These are phyloP conservation scores for Nannoperca australis DNA, from an alignment of 2,797 vertebrate genomes.

Conservation along the genomic window DNA sequence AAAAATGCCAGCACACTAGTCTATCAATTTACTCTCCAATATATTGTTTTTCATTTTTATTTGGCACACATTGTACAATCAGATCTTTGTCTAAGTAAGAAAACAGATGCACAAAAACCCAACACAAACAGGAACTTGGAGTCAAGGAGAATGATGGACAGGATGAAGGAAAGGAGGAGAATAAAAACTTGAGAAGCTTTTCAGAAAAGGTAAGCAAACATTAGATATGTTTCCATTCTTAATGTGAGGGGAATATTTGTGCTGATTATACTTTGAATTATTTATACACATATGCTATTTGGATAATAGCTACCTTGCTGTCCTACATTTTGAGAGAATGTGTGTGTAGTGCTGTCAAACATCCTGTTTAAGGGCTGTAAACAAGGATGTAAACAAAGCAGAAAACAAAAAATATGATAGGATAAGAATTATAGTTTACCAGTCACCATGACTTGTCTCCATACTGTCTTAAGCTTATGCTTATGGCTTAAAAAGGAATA, in stretches of 20 bases:
- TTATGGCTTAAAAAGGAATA: slow-evolving; percentile 8
- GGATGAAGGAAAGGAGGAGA: slow-evolving; percentile 5
- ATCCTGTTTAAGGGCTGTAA: slow-evolving; percentile 25
- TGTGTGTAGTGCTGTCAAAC: slow-evolving; percentile 36
- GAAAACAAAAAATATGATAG: slow-evolving; percentile 10
- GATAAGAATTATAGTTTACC: not conserved
- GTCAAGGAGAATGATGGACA: slow-evolving; percentile 33
- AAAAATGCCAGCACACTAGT: not conserved
- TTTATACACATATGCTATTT: slow-evolving; percentile 35
- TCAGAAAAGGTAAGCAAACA: slow-evolving; percentile 41
- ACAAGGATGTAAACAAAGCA: slow-evolving; percentile 25
- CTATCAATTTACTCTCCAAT: slow-evolving; percentile 22
- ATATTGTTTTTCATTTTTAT: slow-evolving; percentile 38
- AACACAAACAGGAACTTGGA: slow-evolving; percentile 8
- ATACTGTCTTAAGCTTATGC: not conserved
- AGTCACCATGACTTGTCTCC: not conserved
- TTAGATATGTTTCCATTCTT: slow-evolving; percentile 27
- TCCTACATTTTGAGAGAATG: slow-evolving; percentile 38
- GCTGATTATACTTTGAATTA: slow-evolving; percentile 47
- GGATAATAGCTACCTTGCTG: slow-evolving; percentile 34
- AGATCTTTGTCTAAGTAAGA: slow-evolving; percentile 12
- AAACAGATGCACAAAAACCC: slow-evolving; percentile 15
- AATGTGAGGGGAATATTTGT: slow-evolving; percentile 38
- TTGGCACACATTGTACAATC: slow-evolving; percentile 34
- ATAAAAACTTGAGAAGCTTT: slow-evolving; percentile 32